Base-by-base conservation (phyloP, 2,113 vertebrate genomes). In the Sinocyclocheilus maitianheensis region DNA sequence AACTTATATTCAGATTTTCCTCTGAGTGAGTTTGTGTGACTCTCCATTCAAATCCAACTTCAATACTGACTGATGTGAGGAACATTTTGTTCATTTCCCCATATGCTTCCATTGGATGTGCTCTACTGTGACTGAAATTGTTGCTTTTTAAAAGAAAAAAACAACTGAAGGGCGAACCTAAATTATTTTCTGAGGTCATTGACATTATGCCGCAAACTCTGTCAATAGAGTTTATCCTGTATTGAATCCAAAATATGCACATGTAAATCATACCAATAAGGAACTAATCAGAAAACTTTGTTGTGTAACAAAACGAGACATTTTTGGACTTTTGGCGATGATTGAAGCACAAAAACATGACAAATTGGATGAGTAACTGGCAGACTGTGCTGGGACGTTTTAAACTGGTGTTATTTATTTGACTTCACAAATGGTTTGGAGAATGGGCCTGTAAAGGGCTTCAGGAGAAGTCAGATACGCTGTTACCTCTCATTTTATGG, bases 401-500 rank as follows among this genome's bases (percentile, higher is more conserved):
- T 71, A 26, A 82, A 67, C 58, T 34, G 13, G 11, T 82, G 16
- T 46, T 81, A 55, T 77, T 69, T 69, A 22, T 81, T 30, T 67
- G n/a, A 48, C 26, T 69, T 53, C 26, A 53, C 43, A 26, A 69
- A 67, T 53, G 63, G 16, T 69, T 82, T 82, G 48, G 62, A 82
- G 80, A 51, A 82, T 37, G 18, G 63, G 43, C 18, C 63, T 71
- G 81, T 71, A n/a, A 82, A 69, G 37, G 24, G 46, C 58, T 71
- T 2, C 22, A 81, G 79, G 74, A 76, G 74, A 26, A 40, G 60
- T 48, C 81, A 34, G 81, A 82, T 71, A 71, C 81, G 81, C 63
- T 53, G 80, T 51, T 53, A 48, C 40, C 80, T 71, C 63, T 82
- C 63, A 82, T 82, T 82, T 82, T 82, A 10, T 82, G 81, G 81